phyloP scores from a whole-genome alignment of 1,140 invertebrate species.

The Agrypnia vestita region DNA sequence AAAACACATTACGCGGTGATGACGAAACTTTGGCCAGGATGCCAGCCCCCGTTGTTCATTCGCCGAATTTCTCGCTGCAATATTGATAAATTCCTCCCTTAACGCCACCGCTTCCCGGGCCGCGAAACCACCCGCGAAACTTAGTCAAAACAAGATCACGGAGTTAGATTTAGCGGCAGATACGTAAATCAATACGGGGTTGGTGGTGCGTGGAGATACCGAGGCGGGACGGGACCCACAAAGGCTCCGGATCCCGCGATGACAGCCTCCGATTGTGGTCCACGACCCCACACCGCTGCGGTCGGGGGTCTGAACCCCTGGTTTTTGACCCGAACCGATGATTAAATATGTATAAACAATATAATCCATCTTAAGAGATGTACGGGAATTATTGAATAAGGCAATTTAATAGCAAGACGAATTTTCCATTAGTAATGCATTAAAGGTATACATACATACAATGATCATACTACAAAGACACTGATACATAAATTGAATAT shows the following conservation, averaged over 20 bases:
- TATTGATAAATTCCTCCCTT: neutral
- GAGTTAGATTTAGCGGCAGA: conserved; percentile 15
- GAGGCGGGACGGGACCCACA: neutral
- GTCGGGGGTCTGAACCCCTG: conserved; percentile 11
- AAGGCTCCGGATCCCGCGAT: neutral
- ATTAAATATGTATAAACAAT: conserved; percentile 44
- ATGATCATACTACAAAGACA: too few relatives aligned
- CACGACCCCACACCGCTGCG: neutral
- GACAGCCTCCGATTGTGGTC: conserved; percentile 38
- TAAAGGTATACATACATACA: too few relatives aligned
- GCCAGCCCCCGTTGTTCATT: neutral
- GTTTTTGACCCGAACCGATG: conserved; percentile 2
- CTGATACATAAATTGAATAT: too few relatives aligned
- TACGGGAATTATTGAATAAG: too few relatives aligned
- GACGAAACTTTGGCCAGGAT: too few relatives aligned
- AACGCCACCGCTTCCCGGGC: conserved; percentile 2
- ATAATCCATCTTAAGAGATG: neutral
- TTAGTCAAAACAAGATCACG: conserved; percentile 17
- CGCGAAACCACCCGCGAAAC: conserved; percentile 9
- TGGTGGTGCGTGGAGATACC: neutral
- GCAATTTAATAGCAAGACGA: too few relatives aligned
- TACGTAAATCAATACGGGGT: conserved; percentile 21
- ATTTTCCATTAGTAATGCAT: too few relatives aligned
- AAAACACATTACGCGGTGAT: too few relatives aligned
- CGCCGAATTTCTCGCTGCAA: neutral